phyloP scores from a whole-genome alignment of 2,113 vertebrate species.

The Sphyrna mokarran region DNA sequence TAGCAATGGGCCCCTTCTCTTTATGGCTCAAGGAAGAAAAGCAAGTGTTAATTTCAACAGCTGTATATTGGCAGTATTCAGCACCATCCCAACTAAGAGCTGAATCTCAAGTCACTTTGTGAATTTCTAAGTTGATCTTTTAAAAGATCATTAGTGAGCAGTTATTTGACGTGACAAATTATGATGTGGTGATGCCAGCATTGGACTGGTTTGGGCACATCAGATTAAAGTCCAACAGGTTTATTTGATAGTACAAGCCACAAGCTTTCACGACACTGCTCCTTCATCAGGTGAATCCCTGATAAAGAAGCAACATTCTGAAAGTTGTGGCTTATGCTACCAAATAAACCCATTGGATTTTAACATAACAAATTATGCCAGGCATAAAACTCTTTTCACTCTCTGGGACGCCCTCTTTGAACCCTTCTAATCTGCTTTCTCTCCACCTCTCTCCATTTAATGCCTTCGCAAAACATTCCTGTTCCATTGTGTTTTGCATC shows the following conservation, averaged over 20 bases:
- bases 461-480: neutral
- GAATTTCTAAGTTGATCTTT: neutral
- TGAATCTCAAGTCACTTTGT: neutral
- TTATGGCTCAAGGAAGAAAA: neutral
- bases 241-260: too few species aligned
- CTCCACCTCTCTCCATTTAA: neutral
- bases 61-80: neutral
- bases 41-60: neutral
- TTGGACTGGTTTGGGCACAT: too few species aligned
- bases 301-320: too few species aligned
- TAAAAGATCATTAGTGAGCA: slow-evolving; percentile 6
- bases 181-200: too few species aligned
- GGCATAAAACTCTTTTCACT: neutral
- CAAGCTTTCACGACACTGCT: too few species aligned
- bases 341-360: neutral
- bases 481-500: neutral
- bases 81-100: neutral
- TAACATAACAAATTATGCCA: neutral
- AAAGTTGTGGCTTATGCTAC: too few species aligned
- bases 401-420: neutral
- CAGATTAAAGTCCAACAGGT: too few species aligned
- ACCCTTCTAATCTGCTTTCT: neutral
- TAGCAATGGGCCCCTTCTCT: neutral
- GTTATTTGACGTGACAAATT: neutral
- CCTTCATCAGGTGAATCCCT: too few species aligned